Evolutionary conservation across 2,113 vertebrate species (phyloP), one percentile per base, ranked within the genome.

Genomic region (Eubucco bourcierii): DNA sequence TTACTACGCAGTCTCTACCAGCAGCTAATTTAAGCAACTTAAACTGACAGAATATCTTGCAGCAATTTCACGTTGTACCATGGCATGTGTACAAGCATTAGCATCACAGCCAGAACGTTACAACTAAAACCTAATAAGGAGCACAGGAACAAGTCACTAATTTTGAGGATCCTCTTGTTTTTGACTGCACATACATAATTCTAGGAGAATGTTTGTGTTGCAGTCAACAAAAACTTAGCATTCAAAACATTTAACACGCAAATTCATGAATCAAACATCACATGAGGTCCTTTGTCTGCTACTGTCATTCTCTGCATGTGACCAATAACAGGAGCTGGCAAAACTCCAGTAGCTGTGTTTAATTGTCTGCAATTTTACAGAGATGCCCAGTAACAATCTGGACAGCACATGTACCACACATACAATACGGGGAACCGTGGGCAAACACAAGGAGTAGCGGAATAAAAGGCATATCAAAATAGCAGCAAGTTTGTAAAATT

Each of bases 11-110:
- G 63, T 33, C 55, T 46, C 84, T 70, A 89, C 64, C 47, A 64
- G 15, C 20, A 78, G 68, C 80, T 95, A 94, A 91, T 92, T 93
- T 88, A 88, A 94, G 67, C 76, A 84, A 67, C 58, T 72, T 80
- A 44, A 88, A 84, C 65, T 84, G 82, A 65, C 85, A 93, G 75
- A 89, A 83, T 41, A 80, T 71, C 33, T 90, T 56, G 77, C 37
- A 86, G 92, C 47, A 83, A 86, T 86, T 90, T 60, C n/a, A 28
- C 11, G 85, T 94, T 80, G 44, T 33, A 47, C 85, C 7, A 8
- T 78, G 73, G 90, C 87, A 68, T 5, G 2, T 24, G 65, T 82
- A 95, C 84, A 91, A 90, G 85, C 70, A 59, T 88, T 81, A 95
- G 37, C 63, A 63, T 91, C 80, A 7, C 37, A 74, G 68, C 72